A percentile compares a stretch with the other conserved stretches of the same genome.
These are phyloP conservation scores for Lepilemur ruficaudatus DNA, from an alignment of 2,797 vertebrate species.

Conservation along the genomic window DNA sequence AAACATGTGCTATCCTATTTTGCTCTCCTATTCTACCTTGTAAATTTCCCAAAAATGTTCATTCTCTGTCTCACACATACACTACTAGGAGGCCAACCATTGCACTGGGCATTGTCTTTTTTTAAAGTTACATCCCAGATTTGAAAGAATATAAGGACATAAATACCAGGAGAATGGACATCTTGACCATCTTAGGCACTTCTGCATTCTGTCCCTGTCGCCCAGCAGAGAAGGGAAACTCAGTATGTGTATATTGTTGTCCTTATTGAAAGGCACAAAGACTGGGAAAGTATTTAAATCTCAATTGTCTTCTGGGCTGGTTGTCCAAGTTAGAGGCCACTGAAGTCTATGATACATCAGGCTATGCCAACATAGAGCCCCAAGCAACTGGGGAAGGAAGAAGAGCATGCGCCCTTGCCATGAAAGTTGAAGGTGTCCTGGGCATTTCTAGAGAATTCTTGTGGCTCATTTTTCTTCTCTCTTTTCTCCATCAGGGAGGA, in stretches of 20 bases:
- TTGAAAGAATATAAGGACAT: background rate
- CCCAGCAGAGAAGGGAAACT: background rate
- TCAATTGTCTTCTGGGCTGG: background rate
- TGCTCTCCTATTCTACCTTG: background rate
- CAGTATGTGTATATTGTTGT: background rate
- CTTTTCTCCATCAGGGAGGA: slow-evolving; percentile 27
- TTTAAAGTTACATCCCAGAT: background rate
- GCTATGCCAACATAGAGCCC: background rate
- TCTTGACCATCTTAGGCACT: background rate
- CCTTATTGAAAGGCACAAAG: background rate
- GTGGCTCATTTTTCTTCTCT: slow-evolving; percentile 49
- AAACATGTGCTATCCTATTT: background rate
- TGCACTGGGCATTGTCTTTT: background rate
- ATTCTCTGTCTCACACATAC: background rate
- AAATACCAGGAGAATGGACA: background rate
- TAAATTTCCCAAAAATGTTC: background rate
- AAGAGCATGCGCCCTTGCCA: background rate
- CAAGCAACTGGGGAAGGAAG: background rate
- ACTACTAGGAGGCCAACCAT: background rate
- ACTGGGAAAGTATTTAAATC: background rate
- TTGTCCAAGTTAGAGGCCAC: background rate
- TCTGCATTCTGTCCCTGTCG: background rate
- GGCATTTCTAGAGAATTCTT: slow-evolving; percentile 42
- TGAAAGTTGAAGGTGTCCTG: slow-evolving; percentile 21
- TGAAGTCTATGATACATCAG: background rate